These are phyloP conservation scores for Sisor rabdophorus DNA, from an alignment of 2,113 vertebrate genomes.

Conservation along the genomic window DNA sequence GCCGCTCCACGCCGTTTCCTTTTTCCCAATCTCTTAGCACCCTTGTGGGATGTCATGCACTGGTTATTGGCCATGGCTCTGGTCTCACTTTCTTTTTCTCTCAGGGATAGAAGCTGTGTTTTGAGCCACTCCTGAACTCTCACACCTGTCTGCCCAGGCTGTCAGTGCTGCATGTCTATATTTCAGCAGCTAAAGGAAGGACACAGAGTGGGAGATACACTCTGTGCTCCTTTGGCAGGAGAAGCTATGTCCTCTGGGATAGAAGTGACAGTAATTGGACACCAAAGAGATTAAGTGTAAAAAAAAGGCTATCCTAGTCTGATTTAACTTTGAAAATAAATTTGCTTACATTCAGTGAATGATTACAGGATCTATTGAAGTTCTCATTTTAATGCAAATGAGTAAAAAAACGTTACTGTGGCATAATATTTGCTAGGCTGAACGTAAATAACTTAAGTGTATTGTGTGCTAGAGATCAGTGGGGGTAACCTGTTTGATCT, in stretches of 20 bases:
- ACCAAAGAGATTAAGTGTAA: neutral
- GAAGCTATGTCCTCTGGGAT: constrained; percentile 8
- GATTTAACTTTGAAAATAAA: constrained; percentile 5
- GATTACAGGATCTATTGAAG: neutral
- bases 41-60: constrained; percentile 29
- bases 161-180: constrained; percentile 39
- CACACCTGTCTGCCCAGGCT: constrained; percentile 41
- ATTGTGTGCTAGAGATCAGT: constrained; percentile 42
- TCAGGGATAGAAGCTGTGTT: constrained; percentile 27
- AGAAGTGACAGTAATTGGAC: constrained; percentile 26
- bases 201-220: constrained; percentile 23
- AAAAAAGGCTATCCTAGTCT: constrained; percentile 9
- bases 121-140: constrained; percentile 38
- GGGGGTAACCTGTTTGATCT: constrained; percentile 47
- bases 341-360: neutral
- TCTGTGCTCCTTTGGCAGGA: constrained; percentile 4
- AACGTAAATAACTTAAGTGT: constrained; percentile 29
- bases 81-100: neutral
- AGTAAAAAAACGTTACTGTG: neutral
- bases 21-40: constrained; percentile 12
- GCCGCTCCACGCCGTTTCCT: constrained; percentile 9
- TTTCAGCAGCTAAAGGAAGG: constrained; percentile 42
- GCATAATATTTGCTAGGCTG: constrained; percentile 17
- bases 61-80: constrained; percentile 28
- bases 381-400: neutral